Base-by-base conservation (phyloP, 2,113 vertebrate species). In the Drymodes brunneopygia region DNA sequence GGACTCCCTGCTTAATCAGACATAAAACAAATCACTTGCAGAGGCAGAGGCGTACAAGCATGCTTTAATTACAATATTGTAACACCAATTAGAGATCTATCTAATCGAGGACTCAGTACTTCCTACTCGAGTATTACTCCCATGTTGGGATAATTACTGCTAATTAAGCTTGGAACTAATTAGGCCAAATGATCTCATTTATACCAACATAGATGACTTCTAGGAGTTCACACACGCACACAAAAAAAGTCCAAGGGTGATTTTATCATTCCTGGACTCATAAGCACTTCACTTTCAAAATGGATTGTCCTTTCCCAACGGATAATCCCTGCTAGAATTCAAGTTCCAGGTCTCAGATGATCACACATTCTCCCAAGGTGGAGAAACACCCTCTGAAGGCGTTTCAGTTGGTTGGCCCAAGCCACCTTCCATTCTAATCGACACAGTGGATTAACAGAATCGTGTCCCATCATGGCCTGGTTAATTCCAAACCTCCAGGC, bases 81-180 rank as follows among this genome's bases (percentile, higher is more conserved):
- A 98, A 98, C 98, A 98, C 97, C 98, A 98, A 98, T 98, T 98
- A 98, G 98, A 98, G 98, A 98, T 98, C 98, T 98, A 98, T 98
- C 98, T 98, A 98, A 98, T 98, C 97, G 97, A 98, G 98, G 97
- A 98, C 98, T 98, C 97, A 85, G 97, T 98, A 98, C 97, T 98
- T 98, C 98, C 98, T 98, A 98, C 98, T 98, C 90, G 95, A 97
- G 98, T 98, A 98, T 98, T 98, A 98, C 98, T 98, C 98, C 98
- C 98, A 98, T 98, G 98, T 98, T 98, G 98, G 98, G 98, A 98
- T 98, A 98, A 98, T 98, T 98, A 98, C 98, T 98, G 98, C 98
- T 98, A 98, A 98, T 98, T 98, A 98, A 98, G 98, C 98, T 97
- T 98, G 97, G 98, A 98, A 98, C 98, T 98, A 98, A 98, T 98